These are phyloP conservation scores for Kryptolebias ocellatus DNA, from an alignment of 2,797 vertebrate species.

Conservation along the genomic window DNA sequence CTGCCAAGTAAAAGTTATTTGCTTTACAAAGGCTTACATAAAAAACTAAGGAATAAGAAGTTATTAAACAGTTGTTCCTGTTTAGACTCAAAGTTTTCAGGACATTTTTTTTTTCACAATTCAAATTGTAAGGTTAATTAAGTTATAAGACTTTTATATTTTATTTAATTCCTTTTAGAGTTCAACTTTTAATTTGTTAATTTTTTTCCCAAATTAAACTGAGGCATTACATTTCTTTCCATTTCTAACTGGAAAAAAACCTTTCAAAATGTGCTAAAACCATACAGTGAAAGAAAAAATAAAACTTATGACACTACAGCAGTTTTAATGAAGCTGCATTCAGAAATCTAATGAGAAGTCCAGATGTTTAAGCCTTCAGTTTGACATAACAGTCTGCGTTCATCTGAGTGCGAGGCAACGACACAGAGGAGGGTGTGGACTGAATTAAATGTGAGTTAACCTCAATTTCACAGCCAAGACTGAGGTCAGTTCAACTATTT, in stretches of 20 bases:
- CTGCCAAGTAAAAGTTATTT: too few relatives aligned
- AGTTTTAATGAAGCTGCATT: conserved; percentile 27
- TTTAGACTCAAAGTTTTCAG: too few relatives aligned
- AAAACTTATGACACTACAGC: conserved; percentile 1
- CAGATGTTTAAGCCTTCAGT: conserved; percentile 67
- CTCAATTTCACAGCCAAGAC: conserved; percentile 40
- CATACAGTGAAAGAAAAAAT: neutral
- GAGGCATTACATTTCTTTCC: too few relatives aligned
- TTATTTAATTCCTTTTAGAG: neutral
- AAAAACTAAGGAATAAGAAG: too few relatives aligned
- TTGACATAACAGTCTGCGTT: conserved; percentile 3
- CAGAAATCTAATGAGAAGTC: conserved; percentile 59
- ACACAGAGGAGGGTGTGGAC: conserved; percentile 2
- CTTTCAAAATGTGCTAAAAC: neutral
- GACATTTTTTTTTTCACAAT: too few relatives aligned
- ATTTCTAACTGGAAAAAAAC: neutral
- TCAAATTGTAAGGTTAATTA: too few relatives aligned
- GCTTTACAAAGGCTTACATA: too few relatives aligned
- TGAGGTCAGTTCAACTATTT: conserved; percentile 37
- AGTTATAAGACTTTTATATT: too few relatives aligned
- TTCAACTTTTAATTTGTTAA: neutral
- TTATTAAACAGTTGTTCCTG: too few relatives aligned
- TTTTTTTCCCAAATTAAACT: too few relatives aligned
- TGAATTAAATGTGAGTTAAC: conserved; percentile 56
- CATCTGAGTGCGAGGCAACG: neutral